A percentile compares a stretch with the other conserved stretches of the same genome.
Evolutionary conservation across 2,797 vertebrate genomes (phyloP).

Genomic region (Tragopan temminckii): DNA sequence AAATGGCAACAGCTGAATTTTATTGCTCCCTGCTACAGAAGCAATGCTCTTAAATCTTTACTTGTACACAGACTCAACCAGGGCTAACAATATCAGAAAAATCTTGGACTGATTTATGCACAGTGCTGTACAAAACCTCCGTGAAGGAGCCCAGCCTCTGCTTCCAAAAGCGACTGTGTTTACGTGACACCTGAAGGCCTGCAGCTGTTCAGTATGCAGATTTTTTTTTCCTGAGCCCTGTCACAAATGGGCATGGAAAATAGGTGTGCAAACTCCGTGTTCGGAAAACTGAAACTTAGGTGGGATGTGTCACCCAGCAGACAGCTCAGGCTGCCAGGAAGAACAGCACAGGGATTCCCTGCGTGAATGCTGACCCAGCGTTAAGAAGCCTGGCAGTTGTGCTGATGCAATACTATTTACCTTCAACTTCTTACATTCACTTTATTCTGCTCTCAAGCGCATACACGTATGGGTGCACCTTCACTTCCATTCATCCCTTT

Average conservation of each 20-base stretch:
- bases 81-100: not conserved
- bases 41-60: conserved; percentile 23
- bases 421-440: not conserved
- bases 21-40: conserved; percentile 24
- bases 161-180: not conserved
- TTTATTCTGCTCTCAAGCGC: not conserved
- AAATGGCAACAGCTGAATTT: conserved; percentile 41
- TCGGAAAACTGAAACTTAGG: not conserved
- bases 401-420: not conserved
- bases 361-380: accelerated
- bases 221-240: not conserved
- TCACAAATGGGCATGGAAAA: accelerated
- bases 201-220: not conserved
- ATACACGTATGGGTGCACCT: accelerated
- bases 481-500: not conserved
- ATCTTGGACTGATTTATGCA: not conserved
- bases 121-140: not conserved
- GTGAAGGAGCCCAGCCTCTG: not conserved
- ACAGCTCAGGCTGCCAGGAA: accelerated
- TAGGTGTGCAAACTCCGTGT: accelerated
- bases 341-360: accelerated
- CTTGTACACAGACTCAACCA: not conserved
- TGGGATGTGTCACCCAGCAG: not conserved
- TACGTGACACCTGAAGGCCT: accelerated
- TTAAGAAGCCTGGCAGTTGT: not conserved